phyloP scores from a whole-genome alignment of 2,888 invertebrate species.

The Standfussiana lucernea region DNA sequence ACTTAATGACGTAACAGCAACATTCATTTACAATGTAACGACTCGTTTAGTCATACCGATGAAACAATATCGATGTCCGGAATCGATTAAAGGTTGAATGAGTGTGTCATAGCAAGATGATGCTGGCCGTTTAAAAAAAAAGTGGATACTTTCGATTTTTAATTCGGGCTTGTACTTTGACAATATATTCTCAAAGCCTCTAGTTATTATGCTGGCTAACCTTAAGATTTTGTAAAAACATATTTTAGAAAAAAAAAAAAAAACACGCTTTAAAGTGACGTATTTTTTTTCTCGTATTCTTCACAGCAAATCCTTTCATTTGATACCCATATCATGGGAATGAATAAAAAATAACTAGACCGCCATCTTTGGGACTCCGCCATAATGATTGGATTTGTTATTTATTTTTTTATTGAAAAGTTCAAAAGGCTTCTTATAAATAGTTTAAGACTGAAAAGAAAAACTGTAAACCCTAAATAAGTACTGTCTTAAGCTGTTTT shows the following conservation, averaged over 20 bases:
- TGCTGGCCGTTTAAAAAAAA: constrained; percentile 31
- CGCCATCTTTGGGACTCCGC: too few species aligned
- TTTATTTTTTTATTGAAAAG: too few species aligned
- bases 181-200: neutral
- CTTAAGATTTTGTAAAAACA: too few species aligned
- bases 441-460: neutral
- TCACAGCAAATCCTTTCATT: too few species aligned
- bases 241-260: too few species aligned
- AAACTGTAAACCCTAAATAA: too few species aligned
- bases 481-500: neutral
- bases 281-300: too few species aligned
- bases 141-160: constrained; percentile 43
- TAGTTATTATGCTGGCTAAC: too few species aligned
- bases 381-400: too few species aligned
- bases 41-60: constrained; percentile 49
- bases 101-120: constrained; percentile 37
- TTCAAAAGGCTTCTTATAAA: neutral
- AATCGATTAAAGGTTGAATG: constrained; percentile 49
- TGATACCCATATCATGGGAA: too few species aligned
- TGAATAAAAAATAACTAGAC: too few species aligned
- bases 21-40: constrained; percentile 45
- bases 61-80: constrained; percentile 51
- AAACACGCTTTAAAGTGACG: too few species aligned
- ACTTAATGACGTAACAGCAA: constrained; percentile 34
- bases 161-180: constrained; percentile 2